phyloP scores from a whole-genome alignment of 2,797 vertebrate genomes.

The Lutjanus argentimaculatus region DNA sequence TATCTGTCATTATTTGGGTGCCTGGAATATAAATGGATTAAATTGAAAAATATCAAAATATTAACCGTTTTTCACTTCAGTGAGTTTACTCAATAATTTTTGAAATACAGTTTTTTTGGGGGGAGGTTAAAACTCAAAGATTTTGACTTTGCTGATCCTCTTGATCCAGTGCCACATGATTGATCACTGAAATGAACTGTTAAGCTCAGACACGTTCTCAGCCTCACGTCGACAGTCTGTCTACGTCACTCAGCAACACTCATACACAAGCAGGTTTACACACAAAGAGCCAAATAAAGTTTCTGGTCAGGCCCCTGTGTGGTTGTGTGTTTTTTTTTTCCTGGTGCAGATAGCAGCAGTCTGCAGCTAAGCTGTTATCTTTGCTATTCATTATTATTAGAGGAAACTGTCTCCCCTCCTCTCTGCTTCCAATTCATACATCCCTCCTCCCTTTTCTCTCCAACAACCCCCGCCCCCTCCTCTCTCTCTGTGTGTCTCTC shows the following conservation, averaged over 20 bases:
- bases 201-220: background rate
- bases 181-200: background rate
- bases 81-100: no score
- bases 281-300: constrained; percentile 25
- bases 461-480: no score
- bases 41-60: no score
- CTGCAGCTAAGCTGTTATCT: constrained; percentile 65
- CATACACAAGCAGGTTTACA: background rate
- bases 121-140: no score
- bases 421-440: constrained; percentile 38
- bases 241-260: background rate
- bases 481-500: background rate
- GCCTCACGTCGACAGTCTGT: background rate
- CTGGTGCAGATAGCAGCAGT: constrained; percentile 55
- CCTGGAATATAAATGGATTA: no score
- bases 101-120: no score
- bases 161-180: background rate
- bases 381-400: constrained; percentile 73
- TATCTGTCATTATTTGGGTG: no score
- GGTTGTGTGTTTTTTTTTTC: constrained; percentile 44
- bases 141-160: no score
- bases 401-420: constrained; percentile 54
- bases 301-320: constrained; percentile 32
- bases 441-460: constrained; percentile 20
- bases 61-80: no score